Evolutionary conservation across 2,113 vertebrate species (phyloP).

Genomic region (Naja naja): DNA sequence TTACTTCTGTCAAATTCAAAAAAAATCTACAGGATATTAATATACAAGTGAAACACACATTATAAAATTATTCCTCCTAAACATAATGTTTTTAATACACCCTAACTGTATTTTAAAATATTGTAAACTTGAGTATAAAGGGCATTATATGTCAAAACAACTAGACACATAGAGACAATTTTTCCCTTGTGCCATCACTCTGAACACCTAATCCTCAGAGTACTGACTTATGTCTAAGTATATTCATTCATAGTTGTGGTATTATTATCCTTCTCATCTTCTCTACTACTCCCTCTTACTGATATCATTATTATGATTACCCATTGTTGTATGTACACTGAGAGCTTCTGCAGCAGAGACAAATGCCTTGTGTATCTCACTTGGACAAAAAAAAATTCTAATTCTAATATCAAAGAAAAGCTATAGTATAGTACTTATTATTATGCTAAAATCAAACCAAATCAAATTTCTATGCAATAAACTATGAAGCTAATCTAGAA

Average conservation of each 20-base stretch:
- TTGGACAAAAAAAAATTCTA: not conserved
- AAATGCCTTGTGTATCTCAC: too few relatives aligned
- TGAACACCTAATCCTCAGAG: too few relatives aligned
- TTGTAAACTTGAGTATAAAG: not conserved
- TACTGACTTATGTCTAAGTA: too few relatives aligned
- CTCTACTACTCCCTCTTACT: too few relatives aligned
- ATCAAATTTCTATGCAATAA: not conserved
- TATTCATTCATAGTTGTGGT: too few relatives aligned
- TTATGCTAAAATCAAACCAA: not conserved
- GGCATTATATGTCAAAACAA: too few relatives aligned
- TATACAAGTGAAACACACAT: not conserved
- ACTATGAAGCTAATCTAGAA: not conserved
- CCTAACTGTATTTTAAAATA: not conserved
- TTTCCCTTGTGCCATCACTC: too few relatives aligned
- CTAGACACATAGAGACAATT: too few relatives aligned
- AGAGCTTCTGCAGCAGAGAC: too few relatives aligned
- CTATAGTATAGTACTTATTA: not conserved
- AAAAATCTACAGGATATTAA: not conserved
- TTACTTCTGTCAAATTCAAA: not conserved
- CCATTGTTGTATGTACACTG: too few relatives aligned
- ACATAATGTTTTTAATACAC: not conserved
- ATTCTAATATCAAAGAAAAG: not conserved
- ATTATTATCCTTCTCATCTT: too few relatives aligned
- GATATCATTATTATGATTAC: too few relatives aligned
- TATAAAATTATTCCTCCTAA: not conserved